Evolutionary conservation across 2,113 vertebrate species (phyloP).

Genomic region (Petromus typicus): DNA sequence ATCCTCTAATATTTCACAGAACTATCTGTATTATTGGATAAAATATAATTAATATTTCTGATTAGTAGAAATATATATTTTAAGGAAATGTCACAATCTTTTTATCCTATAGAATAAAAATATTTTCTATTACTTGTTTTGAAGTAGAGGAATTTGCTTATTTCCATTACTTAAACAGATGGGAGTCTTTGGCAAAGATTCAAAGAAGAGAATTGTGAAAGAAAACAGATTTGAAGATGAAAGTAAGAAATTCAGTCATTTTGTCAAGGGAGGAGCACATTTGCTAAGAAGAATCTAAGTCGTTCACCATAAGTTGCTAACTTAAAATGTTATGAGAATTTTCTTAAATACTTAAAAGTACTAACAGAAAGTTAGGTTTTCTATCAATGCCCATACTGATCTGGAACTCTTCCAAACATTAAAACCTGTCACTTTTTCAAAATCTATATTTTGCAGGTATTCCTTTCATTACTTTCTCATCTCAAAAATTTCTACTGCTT

Average conservation of each 20-base stretch:
- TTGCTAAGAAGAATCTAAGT: constrained; percentile 5
- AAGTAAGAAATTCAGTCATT: constrained; percentile 28
- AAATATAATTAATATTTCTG: constrained; percentile 27
- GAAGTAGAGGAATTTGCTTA: constrained; percentile 16
- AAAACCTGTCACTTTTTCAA: constrained; percentile 4
- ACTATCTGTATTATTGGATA: background rate
- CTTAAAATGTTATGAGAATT: background rate
- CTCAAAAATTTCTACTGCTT: background rate
- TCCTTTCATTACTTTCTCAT: background rate
- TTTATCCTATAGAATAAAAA: background rate
- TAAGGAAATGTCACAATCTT: background rate
- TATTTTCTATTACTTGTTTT: constrained; percentile 26
- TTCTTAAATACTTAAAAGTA: background rate
- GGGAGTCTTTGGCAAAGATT: background rate
- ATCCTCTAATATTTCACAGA: constrained; percentile 46
- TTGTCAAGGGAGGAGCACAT: background rate
- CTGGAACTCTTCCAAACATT: background rate
- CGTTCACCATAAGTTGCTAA: background rate
- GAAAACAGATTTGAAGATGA: background rate
- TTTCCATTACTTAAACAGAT: constrained; percentile 43
- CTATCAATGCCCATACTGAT: background rate
- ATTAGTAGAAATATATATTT: constrained; percentile 1
- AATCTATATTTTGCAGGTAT: constrained; percentile 33
- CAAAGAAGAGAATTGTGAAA: constrained; percentile 44
- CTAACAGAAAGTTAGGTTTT: background rate